Conservation (phyloP, 2,797 vertebrate species). For the Sardinella longiceps region DNA sequence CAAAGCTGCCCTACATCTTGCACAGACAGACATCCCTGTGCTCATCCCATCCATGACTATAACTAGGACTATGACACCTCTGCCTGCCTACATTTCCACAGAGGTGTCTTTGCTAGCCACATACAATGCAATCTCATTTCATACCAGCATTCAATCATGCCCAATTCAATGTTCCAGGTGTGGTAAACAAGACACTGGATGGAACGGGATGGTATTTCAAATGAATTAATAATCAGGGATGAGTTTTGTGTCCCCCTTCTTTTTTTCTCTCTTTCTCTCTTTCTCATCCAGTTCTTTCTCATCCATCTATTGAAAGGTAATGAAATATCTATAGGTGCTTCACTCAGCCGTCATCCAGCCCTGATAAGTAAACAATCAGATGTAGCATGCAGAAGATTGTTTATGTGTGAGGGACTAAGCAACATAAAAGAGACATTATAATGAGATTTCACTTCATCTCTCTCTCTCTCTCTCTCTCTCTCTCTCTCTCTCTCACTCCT, state of each 20-base stretch:
- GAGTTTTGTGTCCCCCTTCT: constrained; percentile 64
- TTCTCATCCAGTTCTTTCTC: background rate
- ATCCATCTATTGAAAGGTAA: constrained; percentile 65
- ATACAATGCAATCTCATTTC: constrained; percentile 78
- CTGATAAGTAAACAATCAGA: constrained; percentile 70
- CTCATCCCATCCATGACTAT: background rate
- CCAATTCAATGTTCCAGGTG: constrained; percentile 67
- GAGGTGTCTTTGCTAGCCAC: constrained; percentile 75
- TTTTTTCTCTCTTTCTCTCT: constrained; percentile 54
- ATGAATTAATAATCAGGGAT: constrained; percentile 67
- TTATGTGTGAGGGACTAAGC: constrained; percentile 68
- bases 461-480: constrained; percentile 40
- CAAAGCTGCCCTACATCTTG: constrained; percentile 62
- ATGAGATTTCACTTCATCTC: constrained; percentile 79
- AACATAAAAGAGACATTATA: constrained; percentile 74
- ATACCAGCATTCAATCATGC: constrained; percentile 71
- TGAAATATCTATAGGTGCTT: constrained; percentile 67
- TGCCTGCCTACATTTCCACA: constrained; percentile 54
- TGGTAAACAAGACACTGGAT: constrained; percentile 68
- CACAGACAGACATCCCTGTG: constrained; percentile 23
- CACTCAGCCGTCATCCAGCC: constrained; percentile 64
- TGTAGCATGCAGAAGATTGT: constrained; percentile 71
- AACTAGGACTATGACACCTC: too few species aligned
- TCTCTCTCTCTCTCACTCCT: constrained; percentile 55
- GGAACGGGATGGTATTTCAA: constrained; percentile 62